Evolutionary conservation across 2,797 vertebrate genomes (phyloP).

Genomic region (Sebastes itinus): DNA sequence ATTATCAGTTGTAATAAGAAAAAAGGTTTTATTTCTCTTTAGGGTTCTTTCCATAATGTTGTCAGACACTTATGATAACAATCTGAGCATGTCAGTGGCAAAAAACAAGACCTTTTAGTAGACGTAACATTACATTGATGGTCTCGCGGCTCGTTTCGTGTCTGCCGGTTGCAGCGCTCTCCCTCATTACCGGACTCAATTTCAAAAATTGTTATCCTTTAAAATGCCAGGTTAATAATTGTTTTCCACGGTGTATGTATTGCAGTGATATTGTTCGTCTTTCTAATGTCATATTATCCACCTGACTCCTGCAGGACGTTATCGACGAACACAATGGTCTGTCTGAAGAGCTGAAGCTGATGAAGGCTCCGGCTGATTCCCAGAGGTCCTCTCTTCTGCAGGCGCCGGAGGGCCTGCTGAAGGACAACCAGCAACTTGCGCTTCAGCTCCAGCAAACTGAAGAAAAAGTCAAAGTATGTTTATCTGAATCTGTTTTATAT

Average conservation of each 20-base stretch:
- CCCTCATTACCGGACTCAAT: no score
- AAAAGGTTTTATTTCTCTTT: no score
- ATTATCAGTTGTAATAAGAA: no score
- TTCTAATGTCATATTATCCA: background rate
- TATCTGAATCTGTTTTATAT: background rate
- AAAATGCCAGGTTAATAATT: no score
- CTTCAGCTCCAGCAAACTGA: constrained; percentile 69
- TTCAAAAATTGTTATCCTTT: no score
- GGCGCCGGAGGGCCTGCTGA: constrained; percentile 24
- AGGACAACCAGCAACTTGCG: constrained; percentile 68
- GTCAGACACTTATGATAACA: no score
- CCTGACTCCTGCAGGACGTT: constrained; percentile 26
- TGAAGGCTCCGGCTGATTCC: background rate
- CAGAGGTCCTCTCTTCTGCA: constrained; percentile 73
- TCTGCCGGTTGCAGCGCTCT: no score
- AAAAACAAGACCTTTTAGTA: no score
- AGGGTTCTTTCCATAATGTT: no score
- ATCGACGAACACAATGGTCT: background rate
- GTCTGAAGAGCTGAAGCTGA: constrained; percentile 32
- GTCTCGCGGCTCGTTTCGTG: no score
- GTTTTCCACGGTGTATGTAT: background rate
- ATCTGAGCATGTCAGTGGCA: no score
- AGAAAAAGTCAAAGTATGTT: constrained; percentile 75
- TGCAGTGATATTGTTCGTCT: background rate
- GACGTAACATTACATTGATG: no score